Evolutionary conservation across 2,797 vertebrate species (phyloP), one percentile per base, ranked within the genome.

Genomic region (Knipowitschia caucasica): DNA sequence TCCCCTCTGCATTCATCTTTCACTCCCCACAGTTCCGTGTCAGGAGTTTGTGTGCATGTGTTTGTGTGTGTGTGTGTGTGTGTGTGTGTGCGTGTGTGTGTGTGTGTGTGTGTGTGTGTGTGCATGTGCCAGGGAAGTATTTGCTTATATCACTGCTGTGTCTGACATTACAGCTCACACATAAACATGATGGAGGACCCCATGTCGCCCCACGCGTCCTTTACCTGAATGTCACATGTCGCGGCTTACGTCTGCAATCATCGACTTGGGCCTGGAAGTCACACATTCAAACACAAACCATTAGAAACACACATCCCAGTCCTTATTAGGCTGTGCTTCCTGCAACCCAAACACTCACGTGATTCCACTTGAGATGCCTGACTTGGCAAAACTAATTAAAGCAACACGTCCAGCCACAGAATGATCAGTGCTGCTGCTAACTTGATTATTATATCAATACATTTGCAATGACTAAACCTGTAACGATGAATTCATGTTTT

Each of bases 201-300:
- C 7, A 2, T 9, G 31, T 14, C 38, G 66, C 42, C 39, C 50
- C 25, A 0, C 21, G 35, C 51, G 67, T n/a, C 17, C 8, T 62
- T 78, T 66, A 84, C 82, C 77, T 86, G 78, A 81, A 81, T 75
- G 75, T 86, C 84, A 84, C 53, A 84, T 75, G 83, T 82, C 80
- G 60, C 53, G 67, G 39, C 72, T 64, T 9, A 82, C 69, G 20
- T 85, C 81, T 21, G 76, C 69, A 11, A 80, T 66, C 75, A 76
- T 58, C 7, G 83, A 84, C 63, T 75, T 84, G 2, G 82, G 80
- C 69, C 86, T 90, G 71, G 33, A 77, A 78, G 54, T 14, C 17
- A 71, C n/a, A 77, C 14, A 69, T 55, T 62, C n/a, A 67, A 29
- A 56, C 10, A 56, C 44, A 45, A 71, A 46, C 14, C 27, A 38